Base-by-base conservation (phyloP, 2,113 vertebrate species). In the Rhinolophus ferrumequinum region DNA sequence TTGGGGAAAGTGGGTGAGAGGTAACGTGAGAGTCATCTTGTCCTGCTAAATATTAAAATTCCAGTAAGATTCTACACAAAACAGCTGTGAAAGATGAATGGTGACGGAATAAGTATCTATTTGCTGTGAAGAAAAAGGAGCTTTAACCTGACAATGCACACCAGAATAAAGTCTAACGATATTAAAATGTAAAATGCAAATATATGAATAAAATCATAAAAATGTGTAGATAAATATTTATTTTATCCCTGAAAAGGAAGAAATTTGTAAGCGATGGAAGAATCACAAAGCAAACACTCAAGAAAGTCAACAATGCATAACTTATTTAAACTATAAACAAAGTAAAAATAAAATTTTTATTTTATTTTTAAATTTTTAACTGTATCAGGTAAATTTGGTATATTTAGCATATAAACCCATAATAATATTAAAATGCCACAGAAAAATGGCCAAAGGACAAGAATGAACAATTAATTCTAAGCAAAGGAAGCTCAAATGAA, bases 181-280 rank as follows among this genome's bases (percentile, higher is more conserved):
- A 70, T 86, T 58, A 94, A 94, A 92, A 83, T 70, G 16, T 64
- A 60, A 86, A 86, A 41, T 77, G 4, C 6, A 93, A 88, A 66
- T 38, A 60, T 16, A 19, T 44, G 24, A 35, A 73, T 66, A 56
- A 97, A 87, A 69, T 52, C 22, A 76, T n/a, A 19, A 62, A 93
- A 69, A 41, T 15, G 8, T 58, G 0, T 44, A 92, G 75, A 56
- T 64, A 92, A 75, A 56, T 64, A 30, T 54, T 66, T 58, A 92
- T 54, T 76, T 86, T 47, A 5, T 22, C 13, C 64, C 56, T 84
- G 15, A 90, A 93, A 82, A 93, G 58, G 24, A 77, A 93, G 62
- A 94, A 80, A 96, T 88, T 9, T 79, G 7, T 81, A 83, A 95
- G 41, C 11, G n/a, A 79, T 38, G 5, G 13, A 81, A 85, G 26